Evolutionary conservation across 2,888 invertebrate genomes (phyloP).

Genomic region (Bellardia pandia): DNA sequence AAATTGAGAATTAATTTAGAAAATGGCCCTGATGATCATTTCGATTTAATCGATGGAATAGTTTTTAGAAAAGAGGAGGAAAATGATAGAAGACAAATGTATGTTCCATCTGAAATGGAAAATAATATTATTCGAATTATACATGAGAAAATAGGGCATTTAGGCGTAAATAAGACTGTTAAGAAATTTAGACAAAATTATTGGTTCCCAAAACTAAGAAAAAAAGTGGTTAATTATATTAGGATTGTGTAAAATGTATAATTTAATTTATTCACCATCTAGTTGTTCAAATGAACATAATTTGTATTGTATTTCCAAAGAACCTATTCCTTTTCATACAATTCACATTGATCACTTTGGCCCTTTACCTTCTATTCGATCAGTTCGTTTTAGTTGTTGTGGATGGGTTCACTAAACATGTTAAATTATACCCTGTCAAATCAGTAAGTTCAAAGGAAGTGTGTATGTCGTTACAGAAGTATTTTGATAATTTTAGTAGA

Average conservation of each 20-base stretch:
- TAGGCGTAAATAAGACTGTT: constrained; percentile 22
- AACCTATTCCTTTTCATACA: constrained; percentile 14
- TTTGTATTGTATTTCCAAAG: constrained; percentile 23
- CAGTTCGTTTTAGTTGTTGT: constrained; percentile 13
- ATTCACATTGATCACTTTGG: constrained; percentile 20
- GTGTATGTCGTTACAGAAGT: constrained; percentile 5
- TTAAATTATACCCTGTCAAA: constrained; percentile 27
- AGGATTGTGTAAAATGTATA: constrained; percentile 46
- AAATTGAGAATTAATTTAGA: constrained; percentile 17
- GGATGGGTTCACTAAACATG: constrained; percentile 22
- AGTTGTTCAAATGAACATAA: constrained; percentile 20
- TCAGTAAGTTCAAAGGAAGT: constrained; percentile 17
- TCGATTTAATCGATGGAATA: neutral
- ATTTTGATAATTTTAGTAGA: constrained; percentile 7
- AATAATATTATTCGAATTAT: constrained; percentile 12
- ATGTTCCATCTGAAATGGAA: constrained; percentile 26
- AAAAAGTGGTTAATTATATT: constrained; percentile 29
- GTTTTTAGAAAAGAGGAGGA: constrained; percentile 5
- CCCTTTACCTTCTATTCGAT: constrained; percentile 13
- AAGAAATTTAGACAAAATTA: constrained; percentile 29
- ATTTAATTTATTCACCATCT: constrained; percentile 17
- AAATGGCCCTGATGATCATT: neutral
- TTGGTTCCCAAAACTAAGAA: constrained; percentile 43
- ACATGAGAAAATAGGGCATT: constrained; percentile 52
- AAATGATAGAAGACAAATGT: neutral